A percentile compares a stretch with the other conserved stretches of the same genome.
Evolutionary conservation across 2,888 invertebrate genomes (phyloP).

Genomic region (Cerceris rybyensis): DNA sequence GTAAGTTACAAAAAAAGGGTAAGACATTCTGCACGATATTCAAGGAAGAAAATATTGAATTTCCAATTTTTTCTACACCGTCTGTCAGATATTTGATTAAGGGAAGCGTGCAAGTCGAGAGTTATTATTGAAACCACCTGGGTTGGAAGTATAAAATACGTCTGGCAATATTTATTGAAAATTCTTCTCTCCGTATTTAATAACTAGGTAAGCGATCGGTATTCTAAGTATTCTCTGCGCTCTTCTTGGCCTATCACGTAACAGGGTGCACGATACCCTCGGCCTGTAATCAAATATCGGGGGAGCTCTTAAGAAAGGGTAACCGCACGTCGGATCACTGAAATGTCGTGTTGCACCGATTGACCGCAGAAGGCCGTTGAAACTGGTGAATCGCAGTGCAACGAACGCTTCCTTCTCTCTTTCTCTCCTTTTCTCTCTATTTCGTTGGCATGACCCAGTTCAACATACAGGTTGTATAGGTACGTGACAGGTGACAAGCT

Average conservation of each 20-base stretch:
- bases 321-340: conserved; percentile 63
- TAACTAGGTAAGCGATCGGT: conserved; percentile 22
- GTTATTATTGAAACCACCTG: no score
- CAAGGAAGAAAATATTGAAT: no score
- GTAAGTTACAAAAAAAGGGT: no score
- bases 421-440: conserved; percentile 12
- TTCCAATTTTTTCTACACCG: no score
- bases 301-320: conserved; percentile 58
- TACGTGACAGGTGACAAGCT: conserved; percentile 45
- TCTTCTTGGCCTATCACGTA: conserved; percentile 57
- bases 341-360: conserved; percentile 44
- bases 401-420: conserved; percentile 27
- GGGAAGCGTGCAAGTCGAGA: no score
- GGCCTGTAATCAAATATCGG: conserved; percentile 62
- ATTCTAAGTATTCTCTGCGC: conserved; percentile 29
- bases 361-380: conserved; percentile 49
- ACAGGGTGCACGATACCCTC: conserved; percentile 50
- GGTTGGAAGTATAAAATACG: not conserved
- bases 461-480: conserved; percentile 37
- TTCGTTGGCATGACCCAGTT: conserved; percentile 40
- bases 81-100: no score
- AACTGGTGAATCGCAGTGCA: conserved; percentile 39
- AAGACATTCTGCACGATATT: no score
- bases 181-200: conserved; percentile 6
- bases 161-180: not conserved